Conservation (phyloP, 2,888 invertebrate genomes). For the Thecocarcelia acutangulata region DNA sequence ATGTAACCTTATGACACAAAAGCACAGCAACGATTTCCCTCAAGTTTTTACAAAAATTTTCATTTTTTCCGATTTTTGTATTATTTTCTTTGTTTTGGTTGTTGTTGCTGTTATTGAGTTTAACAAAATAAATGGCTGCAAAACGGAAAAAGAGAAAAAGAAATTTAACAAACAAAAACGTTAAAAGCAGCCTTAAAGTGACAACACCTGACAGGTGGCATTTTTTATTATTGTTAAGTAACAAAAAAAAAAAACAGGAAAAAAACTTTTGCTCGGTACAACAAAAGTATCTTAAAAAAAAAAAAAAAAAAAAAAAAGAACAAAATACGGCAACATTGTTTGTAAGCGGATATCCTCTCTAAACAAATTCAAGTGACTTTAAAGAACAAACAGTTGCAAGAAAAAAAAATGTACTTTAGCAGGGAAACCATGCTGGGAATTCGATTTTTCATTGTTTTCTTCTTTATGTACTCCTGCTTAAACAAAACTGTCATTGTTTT, state of each 20-base stretch:
- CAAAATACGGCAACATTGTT: constrained; percentile 35
- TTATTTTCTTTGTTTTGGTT: no score
- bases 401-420: constrained; percentile 1
- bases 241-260: neutral
- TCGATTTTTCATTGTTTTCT: constrained; percentile 39
- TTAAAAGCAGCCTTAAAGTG: constrained; percentile 45
- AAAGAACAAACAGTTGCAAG: neutral
- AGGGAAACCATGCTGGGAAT: constrained; percentile 41
- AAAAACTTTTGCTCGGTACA: no score
- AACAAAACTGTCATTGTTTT: neutral
- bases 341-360: constrained; percentile 54
- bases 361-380: constrained; percentile 19
- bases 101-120: no score
- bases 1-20: constrained; percentile 31
- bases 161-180: neutral
- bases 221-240: constrained; percentile 37
- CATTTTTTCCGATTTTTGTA: neutral
- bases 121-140: constrained; percentile 3
- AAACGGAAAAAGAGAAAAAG: constrained; percentile 7
- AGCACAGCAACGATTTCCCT: constrained; percentile 15
- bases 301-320: neutral
- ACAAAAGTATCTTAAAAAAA: neutral
- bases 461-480: constrained; percentile 17
- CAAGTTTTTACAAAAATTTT: constrained; percentile 12
- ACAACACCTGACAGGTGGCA: constrained; percentile 66